A percentile compares a stretch with the other conserved stretches of the same genome.
Conservation (phyloP, 2,113 vertebrate genomes). For the Myodes glareolus region DNA sequence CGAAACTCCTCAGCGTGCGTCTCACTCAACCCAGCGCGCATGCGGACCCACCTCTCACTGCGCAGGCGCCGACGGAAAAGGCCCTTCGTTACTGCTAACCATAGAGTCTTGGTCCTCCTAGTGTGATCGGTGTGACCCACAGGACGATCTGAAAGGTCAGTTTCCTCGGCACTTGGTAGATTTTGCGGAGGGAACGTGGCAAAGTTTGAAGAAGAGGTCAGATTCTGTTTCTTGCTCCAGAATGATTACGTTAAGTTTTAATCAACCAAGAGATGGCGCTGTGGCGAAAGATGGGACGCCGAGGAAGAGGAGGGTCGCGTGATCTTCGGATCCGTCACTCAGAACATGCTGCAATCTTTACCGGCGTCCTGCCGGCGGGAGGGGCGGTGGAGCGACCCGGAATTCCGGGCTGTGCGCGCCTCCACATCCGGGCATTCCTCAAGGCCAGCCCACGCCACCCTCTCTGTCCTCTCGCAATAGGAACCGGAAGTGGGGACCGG, state of each 20-base stretch:
- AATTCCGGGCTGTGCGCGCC: not conserved
- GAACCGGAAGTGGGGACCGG: constrained; percentile 65
- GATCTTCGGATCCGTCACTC: not conserved
- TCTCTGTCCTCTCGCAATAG: accelerated
- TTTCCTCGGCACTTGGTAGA: not conserved
- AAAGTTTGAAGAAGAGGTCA: not conserved
- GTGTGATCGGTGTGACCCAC: accelerated
- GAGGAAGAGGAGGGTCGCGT: not conserved
- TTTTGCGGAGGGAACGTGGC: not conserved
- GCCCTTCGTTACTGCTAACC: constrained; percentile 2
- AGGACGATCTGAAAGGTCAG: not conserved
- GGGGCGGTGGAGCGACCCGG: not conserved
- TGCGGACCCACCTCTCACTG: constrained; percentile 50
- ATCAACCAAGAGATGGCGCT: constrained; percentile 61
- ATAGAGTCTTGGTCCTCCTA: constrained; percentile 69
- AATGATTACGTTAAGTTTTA: not conserved
- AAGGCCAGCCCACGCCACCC: accelerated
- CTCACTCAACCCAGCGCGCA: constrained; percentile 19
- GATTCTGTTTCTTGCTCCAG: not conserved
- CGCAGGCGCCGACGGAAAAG: constrained; percentile 54
- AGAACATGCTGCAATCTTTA: not conserved
- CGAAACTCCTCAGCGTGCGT: constrained; percentile 69
- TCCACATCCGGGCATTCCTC: constrained; percentile 67
- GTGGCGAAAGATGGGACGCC: not conserved
- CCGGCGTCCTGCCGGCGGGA: not conserved